Evolutionary conservation across 1,140 invertebrate species (phyloP).

Genomic region (Leptestheria dahalacensis): DNA sequence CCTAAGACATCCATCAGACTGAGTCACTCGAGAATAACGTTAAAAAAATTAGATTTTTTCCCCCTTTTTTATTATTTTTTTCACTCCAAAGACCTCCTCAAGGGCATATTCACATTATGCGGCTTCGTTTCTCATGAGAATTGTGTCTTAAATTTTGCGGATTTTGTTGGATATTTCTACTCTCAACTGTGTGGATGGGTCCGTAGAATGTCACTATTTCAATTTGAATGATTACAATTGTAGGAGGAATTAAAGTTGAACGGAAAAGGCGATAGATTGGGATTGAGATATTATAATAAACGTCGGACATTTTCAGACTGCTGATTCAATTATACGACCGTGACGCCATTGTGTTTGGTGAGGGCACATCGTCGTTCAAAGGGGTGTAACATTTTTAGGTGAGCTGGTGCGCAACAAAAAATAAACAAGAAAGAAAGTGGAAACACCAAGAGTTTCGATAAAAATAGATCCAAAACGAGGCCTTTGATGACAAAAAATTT

Average conservation of each 20-base stretch:
- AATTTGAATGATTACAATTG: too few species aligned
- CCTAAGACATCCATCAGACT: neutral
- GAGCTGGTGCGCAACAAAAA: neutral
- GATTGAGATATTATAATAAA: too few species aligned
- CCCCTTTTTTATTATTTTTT: neutral
- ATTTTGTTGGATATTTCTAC: neutral
- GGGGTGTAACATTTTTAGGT: neutral
- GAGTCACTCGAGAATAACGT: neutral
- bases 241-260: too few species aligned
- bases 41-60: neutral
- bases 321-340: too few species aligned
- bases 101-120: neutral
- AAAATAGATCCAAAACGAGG: neutral
- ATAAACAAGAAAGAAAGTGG: neutral
- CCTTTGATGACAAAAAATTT: too few species aligned
- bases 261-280: too few species aligned
- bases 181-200: too few species aligned
- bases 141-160: neutral
- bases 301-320: too few species aligned
- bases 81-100: neutral
- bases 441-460: neutral
- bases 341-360: neutral
- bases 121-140: neutral
- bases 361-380: neutral
- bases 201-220: too few species aligned